These are phyloP conservation scores for Brenthis ino DNA, from an alignment of 2,888 invertebrate genomes.

Conservation along the genomic window DNA sequence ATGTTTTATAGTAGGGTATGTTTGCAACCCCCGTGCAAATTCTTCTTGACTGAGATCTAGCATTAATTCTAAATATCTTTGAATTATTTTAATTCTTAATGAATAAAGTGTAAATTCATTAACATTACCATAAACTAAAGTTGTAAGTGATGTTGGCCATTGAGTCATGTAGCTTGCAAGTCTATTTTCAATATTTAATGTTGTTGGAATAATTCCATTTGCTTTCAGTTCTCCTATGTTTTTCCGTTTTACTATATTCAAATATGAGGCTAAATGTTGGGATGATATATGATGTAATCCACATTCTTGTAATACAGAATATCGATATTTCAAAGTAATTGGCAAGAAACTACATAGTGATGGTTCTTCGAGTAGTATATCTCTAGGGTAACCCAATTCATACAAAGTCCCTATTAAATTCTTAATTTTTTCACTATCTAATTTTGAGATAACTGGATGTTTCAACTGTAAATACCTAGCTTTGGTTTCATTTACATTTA, in stretches of 20 bases:
- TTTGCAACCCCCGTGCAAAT: slow-evolving; percentile 63
- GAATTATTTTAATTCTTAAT: slow-evolving; percentile 69
- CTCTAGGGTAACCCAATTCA: slow-evolving; percentile 57
- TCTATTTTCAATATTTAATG: slow-evolving; percentile 68
- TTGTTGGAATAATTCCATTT: slow-evolving; percentile 49
- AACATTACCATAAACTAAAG: slow-evolving; percentile 61
- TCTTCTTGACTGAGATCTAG: slow-evolving; percentile 66
- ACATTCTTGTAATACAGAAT: slow-evolving; percentile 69
- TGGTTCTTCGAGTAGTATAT: slow-evolving; percentile 58
- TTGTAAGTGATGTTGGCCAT: slow-evolving; percentile 77
- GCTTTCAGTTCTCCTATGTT: slow-evolving; percentile 61
- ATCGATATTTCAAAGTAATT: slow-evolving; percentile 63
- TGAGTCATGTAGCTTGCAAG: slow-evolving; percentile 70
- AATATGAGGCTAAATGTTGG: slow-evolving; percentile 54
- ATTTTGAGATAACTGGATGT: slow-evolving; percentile 61
- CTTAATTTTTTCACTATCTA: slow-evolving; percentile 52
- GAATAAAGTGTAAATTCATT: slow-evolving; percentile 56
- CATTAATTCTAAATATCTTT: slow-evolving; percentile 69
- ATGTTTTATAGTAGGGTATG: slow-evolving; percentile 74
- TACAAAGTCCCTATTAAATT: slow-evolving; percentile 53
- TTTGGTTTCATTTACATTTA: slow-evolving; percentile 56
- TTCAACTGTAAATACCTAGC: slow-evolving; percentile 63
- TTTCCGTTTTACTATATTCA: slow-evolving; percentile 59
- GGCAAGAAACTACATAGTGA: slow-evolving; percentile 64
- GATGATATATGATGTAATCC: slow-evolving; percentile 57